Conservation (phyloP, 2,888 invertebrate species). For the Tryphoninae sp. region DNA sequence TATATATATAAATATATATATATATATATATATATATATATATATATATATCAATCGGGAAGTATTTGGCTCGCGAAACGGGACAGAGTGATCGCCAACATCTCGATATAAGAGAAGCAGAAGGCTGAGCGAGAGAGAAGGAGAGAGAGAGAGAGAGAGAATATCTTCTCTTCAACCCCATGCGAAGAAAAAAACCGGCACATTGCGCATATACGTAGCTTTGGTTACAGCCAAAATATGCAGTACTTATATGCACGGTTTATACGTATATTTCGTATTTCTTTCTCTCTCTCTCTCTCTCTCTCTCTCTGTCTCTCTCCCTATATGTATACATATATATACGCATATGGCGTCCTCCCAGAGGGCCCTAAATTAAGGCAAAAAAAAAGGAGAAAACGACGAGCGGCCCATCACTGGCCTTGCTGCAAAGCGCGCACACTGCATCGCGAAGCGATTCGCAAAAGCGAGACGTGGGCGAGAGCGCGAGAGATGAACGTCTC, state of each 20-base stretch:
- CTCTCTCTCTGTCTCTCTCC: slow-evolving; percentile 65
- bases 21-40: no score
- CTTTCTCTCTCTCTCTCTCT: slow-evolving; percentile 27
- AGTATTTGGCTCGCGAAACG: slow-evolving; percentile 42
- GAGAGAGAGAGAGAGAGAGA: not conserved
- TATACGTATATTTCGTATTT: slow-evolving; percentile 51
- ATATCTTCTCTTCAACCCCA: slow-evolving; percentile 25
- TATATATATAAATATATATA: no score
- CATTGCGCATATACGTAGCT: slow-evolving; percentile 25
- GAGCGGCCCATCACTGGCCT: slow-evolving; percentile 61
- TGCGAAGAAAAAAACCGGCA: slow-evolving; percentile 19
- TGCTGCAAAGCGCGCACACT: slow-evolving; percentile 46
- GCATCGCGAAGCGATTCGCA: slow-evolving; percentile 57
- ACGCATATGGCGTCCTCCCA: slow-evolving; percentile 64
- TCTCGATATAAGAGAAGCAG: slow-evolving; percentile 26
- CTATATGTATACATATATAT: slow-evolving; percentile 66
- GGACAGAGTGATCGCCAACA: slow-evolving; percentile 18
- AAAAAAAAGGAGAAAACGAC: slow-evolving; percentile 72
- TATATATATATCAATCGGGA: slow-evolving; percentile 15
- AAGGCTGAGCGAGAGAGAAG: not conserved
- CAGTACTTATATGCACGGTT: slow-evolving; percentile 62
- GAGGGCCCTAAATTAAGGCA: slow-evolving; percentile 77
- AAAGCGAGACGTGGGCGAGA: slow-evolving; percentile 60
- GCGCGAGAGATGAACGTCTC: slow-evolving; percentile 39
- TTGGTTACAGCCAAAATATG: slow-evolving; percentile 58